Conservation (phyloP, 2,113 vertebrate species). For the Hypomesus transpacificus region DNA sequence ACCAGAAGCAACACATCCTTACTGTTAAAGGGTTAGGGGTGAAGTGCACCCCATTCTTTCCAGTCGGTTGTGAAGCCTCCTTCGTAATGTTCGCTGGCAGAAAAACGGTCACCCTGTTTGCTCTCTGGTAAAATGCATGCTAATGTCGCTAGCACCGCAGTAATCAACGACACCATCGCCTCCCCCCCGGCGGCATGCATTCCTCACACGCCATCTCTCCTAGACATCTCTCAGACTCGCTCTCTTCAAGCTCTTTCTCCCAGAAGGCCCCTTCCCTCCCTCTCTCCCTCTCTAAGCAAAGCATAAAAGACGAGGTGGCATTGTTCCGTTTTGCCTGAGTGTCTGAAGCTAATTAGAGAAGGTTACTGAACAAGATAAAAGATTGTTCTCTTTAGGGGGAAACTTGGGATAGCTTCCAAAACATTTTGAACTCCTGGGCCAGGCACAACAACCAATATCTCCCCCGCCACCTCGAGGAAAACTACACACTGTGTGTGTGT, state of each 20-base stretch:
- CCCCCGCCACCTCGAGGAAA: not conserved
- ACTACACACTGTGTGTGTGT: not conserved
- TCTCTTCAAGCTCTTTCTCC: not conserved
- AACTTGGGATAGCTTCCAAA: constrained; percentile 24
- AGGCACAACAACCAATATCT: constrained; percentile 5
- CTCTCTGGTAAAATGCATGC: too few relatives aligned
- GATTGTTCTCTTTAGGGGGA: constrained; percentile 9
- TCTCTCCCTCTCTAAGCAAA: not conserved
- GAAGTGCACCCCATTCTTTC: too few relatives aligned
- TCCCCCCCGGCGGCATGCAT: too few relatives aligned
- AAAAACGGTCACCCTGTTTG: too few relatives aligned
- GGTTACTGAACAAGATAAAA: constrained; percentile 26
- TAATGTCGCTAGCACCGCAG: too few relatives aligned
- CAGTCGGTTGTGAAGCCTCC: too few relatives aligned
- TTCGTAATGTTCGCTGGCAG: too few relatives aligned
- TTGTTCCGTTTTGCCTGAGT: not conserved
- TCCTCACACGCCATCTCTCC: not conserved
- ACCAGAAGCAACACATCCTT: too few relatives aligned
- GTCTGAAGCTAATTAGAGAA: constrained; percentile 33
- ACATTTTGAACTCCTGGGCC: not conserved
- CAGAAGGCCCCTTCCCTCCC: not conserved
- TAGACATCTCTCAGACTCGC: not conserved
- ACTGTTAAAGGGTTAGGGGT: too few relatives aligned
- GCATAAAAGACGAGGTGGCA: not conserved
- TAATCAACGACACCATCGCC: too few relatives aligned